These are phyloP conservation scores for Temnopleurus reevesii DNA, from an alignment of 53 echinoderm and acorn worm species.

Conservation along the genomic window DNA sequence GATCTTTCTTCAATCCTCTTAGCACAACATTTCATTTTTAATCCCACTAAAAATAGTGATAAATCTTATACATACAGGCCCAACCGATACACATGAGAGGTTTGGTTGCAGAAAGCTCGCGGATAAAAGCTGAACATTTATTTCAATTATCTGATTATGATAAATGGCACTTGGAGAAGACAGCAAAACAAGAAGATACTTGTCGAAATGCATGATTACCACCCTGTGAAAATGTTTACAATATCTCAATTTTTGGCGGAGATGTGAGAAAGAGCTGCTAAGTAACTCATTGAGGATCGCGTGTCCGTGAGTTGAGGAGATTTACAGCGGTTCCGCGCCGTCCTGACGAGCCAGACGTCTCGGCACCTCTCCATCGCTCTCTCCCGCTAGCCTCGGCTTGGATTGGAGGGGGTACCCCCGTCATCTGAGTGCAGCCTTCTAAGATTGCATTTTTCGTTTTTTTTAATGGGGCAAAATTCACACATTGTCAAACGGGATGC, in stretches of 20 bases:
- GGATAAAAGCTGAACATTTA: no score
- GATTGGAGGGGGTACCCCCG: no score
- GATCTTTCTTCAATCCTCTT: no score
- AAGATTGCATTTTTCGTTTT: no score
- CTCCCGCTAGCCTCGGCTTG: not conserved
- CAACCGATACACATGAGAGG: no score
- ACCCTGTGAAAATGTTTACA: slow-evolving; percentile 30
- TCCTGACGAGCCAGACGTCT: slow-evolving; percentile 42
- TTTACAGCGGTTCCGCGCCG: slow-evolving; percentile 45
- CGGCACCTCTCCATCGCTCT: not conserved
- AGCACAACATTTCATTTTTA: no score
- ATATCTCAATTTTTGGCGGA: not conserved
- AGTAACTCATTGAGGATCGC: slow-evolving; percentile 44
- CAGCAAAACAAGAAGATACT: slow-evolving; percentile 21
- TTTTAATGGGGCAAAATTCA: no score
- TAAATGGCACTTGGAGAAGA: slow-evolving; percentile 24
- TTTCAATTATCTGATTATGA: slow-evolving; percentile 38
- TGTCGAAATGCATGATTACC: slow-evolving; percentile 36
- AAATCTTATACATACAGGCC: no score
- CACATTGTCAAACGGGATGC: no score
- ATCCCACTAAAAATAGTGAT: no score
- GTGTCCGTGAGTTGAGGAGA: slow-evolving; percentile 19
- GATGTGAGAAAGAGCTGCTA: slow-evolving; percentile 11
- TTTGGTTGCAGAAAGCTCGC: no score
- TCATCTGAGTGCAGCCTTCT: no score